These are phyloP conservation scores for Gastrophryne carolinensis DNA, from an alignment of 2,797 vertebrate genomes.

Conservation along the genomic window DNA sequence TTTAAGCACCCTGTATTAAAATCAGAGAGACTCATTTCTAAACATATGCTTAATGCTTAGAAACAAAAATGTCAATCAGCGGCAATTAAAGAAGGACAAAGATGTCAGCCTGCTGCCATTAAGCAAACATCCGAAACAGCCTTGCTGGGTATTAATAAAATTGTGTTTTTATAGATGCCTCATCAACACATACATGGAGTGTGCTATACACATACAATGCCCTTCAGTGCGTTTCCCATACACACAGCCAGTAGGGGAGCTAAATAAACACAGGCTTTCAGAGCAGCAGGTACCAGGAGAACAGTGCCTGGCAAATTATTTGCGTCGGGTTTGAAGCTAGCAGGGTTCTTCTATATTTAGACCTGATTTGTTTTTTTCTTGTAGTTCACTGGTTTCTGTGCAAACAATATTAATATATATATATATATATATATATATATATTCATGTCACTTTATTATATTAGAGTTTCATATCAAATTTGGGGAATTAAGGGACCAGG, in stretches of 20 bases:
- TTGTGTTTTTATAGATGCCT: conserved; percentile 41
- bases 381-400: no score
- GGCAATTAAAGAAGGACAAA: conserved; percentile 46
- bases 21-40: conserved; percentile 44
- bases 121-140: conserved; percentile 21
- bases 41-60: conserved; percentile 41
- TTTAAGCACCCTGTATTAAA: conserved; percentile 41
- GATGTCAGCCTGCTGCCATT: conserved; percentile 44
- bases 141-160: conserved; percentile 40
- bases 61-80: conserved; percentile 49
- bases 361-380: background rate
- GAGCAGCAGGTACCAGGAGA: conserved; percentile 34
- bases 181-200: conserved; percentile 23
- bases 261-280: conserved; percentile 31
- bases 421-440: background rate
- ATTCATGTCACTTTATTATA: background rate
- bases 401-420: background rate
- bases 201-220: conserved; percentile 17
- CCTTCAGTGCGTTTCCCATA: conserved; percentile 6
- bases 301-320: background rate
- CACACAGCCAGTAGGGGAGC: conserved; percentile 14
- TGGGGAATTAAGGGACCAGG: no score
- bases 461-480: no score
- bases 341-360: background rate
- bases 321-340: background rate